Percentiles rank a stretch among this genome's conserved stretches.
phyloP scores from a whole-genome alignment of 2,888 invertebrate genomes.

The Drosophila hawaiiensis region DNA sequence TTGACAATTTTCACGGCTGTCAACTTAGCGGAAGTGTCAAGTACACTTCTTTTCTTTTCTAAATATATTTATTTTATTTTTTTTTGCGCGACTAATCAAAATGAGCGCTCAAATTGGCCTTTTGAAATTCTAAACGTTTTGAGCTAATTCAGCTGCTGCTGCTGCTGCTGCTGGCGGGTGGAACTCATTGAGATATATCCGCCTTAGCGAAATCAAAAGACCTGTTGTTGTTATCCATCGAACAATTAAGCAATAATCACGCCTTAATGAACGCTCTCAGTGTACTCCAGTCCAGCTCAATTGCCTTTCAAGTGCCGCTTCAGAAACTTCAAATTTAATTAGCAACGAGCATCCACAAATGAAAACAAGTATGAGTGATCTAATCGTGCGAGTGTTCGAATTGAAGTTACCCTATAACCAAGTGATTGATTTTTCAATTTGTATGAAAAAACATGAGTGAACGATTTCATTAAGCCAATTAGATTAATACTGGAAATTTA shows the following conservation, averaged over 20 bases:
- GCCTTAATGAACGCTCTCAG: conserved; percentile 68
- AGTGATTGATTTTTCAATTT: background rate
- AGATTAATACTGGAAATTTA: fast-evolving
- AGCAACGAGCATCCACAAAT: conserved; percentile 60
- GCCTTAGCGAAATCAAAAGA: conserved; percentile 64
- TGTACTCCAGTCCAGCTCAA: conserved; percentile 38
- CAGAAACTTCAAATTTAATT: conserved; percentile 65
- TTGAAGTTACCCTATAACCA: background rate
- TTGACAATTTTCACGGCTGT: conserved; percentile 79
- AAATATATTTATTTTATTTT: background rate
- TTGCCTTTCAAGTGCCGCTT: conserved; percentile 76
- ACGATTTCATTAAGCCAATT: background rate
- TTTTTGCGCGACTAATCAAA: conserved; percentile 30
- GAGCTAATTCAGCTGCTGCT: conserved; percentile 1
- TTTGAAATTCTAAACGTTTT: conserved; percentile 59
- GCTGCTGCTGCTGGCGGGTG: conserved; percentile 4
- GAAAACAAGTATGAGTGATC: conserved; percentile 6
- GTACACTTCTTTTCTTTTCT: conserved; percentile 12
- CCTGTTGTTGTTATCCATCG: conserved; percentile 44
- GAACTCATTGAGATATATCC: conserved; percentile 65
- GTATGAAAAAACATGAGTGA: background rate
- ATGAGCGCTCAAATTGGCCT: conserved; percentile 39
- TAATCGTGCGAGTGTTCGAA: background rate
- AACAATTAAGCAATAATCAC: conserved; percentile 80
- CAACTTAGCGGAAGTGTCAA: conserved; percentile 82